phyloP scores from a whole-genome alignment of 2,888 invertebrate genomes.

The Desoria tigrina region DNA sequence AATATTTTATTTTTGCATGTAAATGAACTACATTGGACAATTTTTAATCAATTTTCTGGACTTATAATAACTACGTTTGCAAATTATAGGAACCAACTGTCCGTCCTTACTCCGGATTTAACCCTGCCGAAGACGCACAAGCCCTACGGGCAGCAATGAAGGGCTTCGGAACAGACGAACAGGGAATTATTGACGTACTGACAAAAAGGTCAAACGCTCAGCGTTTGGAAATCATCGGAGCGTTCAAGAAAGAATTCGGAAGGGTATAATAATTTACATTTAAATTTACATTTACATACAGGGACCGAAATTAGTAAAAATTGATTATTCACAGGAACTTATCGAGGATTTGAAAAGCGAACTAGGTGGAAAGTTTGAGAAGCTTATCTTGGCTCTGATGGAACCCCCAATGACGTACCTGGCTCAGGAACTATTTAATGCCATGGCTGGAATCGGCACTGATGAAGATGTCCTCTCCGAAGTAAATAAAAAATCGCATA shows the following conservation, averaged over 20 bases:
- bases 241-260: conserved; percentile 62
- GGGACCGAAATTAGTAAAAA: not conserved
- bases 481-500: conserved; percentile 23
- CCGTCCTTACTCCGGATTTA: conserved; percentile 63
- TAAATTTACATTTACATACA: not conserved
- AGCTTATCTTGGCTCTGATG: conserved; percentile 72
- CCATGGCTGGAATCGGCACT: conserved; percentile 53
- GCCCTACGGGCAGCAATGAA: conserved; percentile 71
- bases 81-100: conserved; percentile 63
- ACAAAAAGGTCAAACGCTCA: conserved; percentile 70
- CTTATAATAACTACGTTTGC: too few relatives aligned
- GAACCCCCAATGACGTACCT: conserved; percentile 61
- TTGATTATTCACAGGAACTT: conserved; percentile 60
- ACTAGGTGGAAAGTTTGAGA: conserved; percentile 74
- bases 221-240: conserved; percentile 69
- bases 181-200: conserved; percentile 72
- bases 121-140: conserved; percentile 67
- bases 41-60: too few relatives aligned
- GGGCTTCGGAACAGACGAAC: conserved; percentile 71
- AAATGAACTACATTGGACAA: too few relatives aligned
- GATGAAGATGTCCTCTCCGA: conserved; percentile 39
- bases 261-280: too few relatives aligned
- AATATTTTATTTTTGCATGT: too few relatives aligned
- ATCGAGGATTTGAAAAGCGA: conserved; percentile 72
- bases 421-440: conserved; percentile 57